These are phyloP conservation scores for Lacanobia oleracea DNA, from an alignment of 2,888 invertebrate genomes.

Conservation along the genomic window DNA sequence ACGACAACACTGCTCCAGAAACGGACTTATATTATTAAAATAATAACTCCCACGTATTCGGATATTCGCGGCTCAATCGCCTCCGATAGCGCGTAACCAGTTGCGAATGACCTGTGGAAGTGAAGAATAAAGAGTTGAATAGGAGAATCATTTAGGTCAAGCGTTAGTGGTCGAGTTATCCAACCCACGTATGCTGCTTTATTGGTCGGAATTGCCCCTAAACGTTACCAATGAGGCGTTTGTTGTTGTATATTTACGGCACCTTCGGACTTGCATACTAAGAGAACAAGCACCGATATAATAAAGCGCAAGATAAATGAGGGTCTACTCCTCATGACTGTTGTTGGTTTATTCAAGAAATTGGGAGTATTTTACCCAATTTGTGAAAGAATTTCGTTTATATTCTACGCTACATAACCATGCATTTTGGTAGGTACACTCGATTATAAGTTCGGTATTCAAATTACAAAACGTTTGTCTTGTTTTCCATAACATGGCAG, in stretches of 20 bases:
- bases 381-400: constrained; percentile 67
- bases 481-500: constrained; percentile 13
- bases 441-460: constrained; percentile 34
- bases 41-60: constrained; percentile 82
- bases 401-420: constrained; percentile 33
- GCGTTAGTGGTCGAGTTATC: constrained; percentile 76
- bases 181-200: constrained; percentile 87
- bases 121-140: constrained; percentile 54
- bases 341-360: constrained; percentile 71
- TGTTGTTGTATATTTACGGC: constrained; percentile 88
- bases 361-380: constrained; percentile 70
- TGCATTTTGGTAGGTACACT: constrained; percentile 35
- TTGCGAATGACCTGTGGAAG: constrained; percentile 62
- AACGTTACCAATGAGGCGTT: constrained; percentile 89
- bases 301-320: constrained; percentile 83
- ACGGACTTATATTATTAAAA: constrained; percentile 77
- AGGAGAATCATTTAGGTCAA: constrained; percentile 70
- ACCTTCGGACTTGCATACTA: constrained; percentile 80
- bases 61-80: constrained; percentile 81
- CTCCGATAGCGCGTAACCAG: constrained; percentile 73
- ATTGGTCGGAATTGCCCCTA: constrained; percentile 89
- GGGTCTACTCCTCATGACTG: constrained; percentile 71
- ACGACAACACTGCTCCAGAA: constrained; percentile 67
- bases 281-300: constrained; percentile 74
- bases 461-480: constrained; percentile 58